A percentile compares a stretch with the other conserved stretches of the same genome.
Conservation (phyloP, 2,797 vertebrate species). For the Pangasius sanitwongsei region DNA sequence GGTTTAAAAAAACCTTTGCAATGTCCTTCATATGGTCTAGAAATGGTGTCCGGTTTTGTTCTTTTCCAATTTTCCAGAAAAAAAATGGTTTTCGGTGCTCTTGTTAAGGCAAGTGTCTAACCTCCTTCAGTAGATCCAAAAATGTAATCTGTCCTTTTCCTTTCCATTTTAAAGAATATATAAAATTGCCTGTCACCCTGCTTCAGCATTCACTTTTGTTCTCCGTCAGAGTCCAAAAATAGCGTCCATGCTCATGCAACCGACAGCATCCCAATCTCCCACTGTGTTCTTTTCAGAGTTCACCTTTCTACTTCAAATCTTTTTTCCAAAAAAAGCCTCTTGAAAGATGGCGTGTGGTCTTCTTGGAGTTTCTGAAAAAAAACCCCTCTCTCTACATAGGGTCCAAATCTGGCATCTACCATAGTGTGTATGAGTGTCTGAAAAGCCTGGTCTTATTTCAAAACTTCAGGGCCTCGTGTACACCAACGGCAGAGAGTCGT, state of each 20-base stretch:
- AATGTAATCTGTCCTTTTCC: not conserved
- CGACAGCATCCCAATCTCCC: not conserved
- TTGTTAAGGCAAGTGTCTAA: not conserved
- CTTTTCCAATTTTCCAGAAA: not conserved
- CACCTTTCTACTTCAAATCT: not conserved
- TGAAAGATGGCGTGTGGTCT: not conserved
- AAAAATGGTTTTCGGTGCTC: not conserved
- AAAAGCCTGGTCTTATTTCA: conserved; percentile 46
- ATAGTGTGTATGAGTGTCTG: not conserved
- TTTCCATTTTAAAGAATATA: not conserved
- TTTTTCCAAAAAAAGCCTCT: not conserved
- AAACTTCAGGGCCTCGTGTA: conserved; percentile 79
- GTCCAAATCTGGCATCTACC: not conserved
- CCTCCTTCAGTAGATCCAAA: not conserved
- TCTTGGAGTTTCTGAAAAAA: not conserved
- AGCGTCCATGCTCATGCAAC: not conserved
- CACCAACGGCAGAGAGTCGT: conserved; percentile 79
- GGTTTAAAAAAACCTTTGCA: not conserved
- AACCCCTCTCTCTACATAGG: not conserved
- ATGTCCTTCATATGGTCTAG: not conserved
- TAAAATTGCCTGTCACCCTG: not conserved
- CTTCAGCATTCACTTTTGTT: not conserved
- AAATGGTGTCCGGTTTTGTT: not conserved
- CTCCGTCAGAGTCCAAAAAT: conserved; percentile 1
- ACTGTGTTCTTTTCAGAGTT: conserved; percentile 3